These are phyloP conservation scores for Drosophila melanica DNA, from an alignment of 1,140 invertebrate species.

Conservation along the genomic window DNA sequence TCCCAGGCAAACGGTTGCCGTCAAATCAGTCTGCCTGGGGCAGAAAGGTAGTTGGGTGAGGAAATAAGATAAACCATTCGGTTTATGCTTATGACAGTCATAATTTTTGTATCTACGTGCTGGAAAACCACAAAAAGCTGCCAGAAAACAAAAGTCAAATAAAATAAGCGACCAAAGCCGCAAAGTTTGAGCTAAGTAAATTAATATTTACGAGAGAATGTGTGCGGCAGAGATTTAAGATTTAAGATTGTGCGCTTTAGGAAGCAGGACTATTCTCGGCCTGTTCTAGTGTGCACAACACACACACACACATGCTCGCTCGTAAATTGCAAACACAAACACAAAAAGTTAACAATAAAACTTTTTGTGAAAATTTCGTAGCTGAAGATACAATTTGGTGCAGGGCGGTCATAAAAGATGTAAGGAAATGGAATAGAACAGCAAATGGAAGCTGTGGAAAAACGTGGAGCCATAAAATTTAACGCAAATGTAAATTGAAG, in stretches of 20 bases:
- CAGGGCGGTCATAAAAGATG: slow-evolving; percentile 55
- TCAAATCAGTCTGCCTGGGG: background rate
- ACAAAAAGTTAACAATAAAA: slow-evolving; percentile 76
- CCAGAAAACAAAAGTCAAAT: slow-evolving; percentile 45
- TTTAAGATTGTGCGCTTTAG: slow-evolving; percentile 68
- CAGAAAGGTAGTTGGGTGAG: slow-evolving; percentile 2
- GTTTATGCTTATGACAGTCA: slow-evolving; percentile 43
- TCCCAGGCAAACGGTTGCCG: background rate
- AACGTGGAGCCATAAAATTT: slow-evolving; percentile 47
- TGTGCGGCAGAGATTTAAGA: slow-evolving; percentile 47
- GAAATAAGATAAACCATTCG: slow-evolving; percentile 29
- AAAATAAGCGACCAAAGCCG: slow-evolving; percentile 44
- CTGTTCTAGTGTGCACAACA: slow-evolving; percentile 18
- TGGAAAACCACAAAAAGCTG: slow-evolving; percentile 20
- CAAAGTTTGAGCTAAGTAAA: slow-evolving; percentile 65
- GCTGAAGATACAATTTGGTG: slow-evolving; percentile 64
- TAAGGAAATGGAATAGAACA: slow-evolving; percentile 44
- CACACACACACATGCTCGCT: slow-evolving; percentile 21
- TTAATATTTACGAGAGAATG: slow-evolving; percentile 74
- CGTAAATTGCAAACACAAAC: slow-evolving; percentile 66
- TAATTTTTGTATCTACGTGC: slow-evolving; percentile 29
- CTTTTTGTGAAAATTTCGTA: slow-evolving; percentile 43
- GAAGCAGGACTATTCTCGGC: slow-evolving; percentile 31
- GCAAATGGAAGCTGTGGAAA: slow-evolving; percentile 45
- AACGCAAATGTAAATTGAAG: slow-evolving; percentile 53